Evolutionary conservation across 2,888 invertebrate genomes (phyloP).

Genomic region (Macaria liturata): DNA sequence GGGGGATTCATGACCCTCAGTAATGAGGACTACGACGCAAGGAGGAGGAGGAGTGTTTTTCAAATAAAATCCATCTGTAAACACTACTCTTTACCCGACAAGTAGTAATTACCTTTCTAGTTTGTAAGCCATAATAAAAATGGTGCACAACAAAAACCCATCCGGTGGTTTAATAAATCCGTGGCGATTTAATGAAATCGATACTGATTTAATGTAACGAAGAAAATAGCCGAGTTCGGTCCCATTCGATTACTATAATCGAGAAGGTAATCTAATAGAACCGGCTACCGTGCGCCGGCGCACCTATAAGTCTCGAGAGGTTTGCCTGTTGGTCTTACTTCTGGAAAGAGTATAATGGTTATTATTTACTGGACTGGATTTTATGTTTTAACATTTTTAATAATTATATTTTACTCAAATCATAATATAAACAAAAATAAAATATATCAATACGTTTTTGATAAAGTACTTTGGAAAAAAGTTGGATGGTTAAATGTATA

Average conservation of each 20-base stretch:
- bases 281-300: constrained; percentile 52
- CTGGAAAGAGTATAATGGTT: no score
- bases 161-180: constrained; percentile 70
- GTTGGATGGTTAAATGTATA: no score
- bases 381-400: no score
- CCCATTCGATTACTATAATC: constrained; percentile 66
- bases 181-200: constrained; percentile 74
- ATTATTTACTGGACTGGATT: no score
- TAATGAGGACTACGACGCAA: no score
- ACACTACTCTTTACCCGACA: constrained; percentile 30
- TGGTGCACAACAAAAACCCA: constrained; percentile 57
- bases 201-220: constrained; percentile 68
- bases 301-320: background rate
- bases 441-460: no score
- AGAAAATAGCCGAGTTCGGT: constrained; percentile 55
- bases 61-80: no score
- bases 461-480: no score
- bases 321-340: background rate
- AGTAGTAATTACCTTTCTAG: constrained; percentile 65
- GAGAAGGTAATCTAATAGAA: constrained; percentile 34
- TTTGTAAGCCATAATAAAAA: constrained; percentile 58
- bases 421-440: no score
- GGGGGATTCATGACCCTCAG: no score
- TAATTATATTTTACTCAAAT: no score
- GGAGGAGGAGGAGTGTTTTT: no score